Evolutionary conservation across 2,797 vertebrate genomes (phyloP), one percentile per base, ranked within the genome.

Genomic region (Melanotaenia maccullochi): DNA sequence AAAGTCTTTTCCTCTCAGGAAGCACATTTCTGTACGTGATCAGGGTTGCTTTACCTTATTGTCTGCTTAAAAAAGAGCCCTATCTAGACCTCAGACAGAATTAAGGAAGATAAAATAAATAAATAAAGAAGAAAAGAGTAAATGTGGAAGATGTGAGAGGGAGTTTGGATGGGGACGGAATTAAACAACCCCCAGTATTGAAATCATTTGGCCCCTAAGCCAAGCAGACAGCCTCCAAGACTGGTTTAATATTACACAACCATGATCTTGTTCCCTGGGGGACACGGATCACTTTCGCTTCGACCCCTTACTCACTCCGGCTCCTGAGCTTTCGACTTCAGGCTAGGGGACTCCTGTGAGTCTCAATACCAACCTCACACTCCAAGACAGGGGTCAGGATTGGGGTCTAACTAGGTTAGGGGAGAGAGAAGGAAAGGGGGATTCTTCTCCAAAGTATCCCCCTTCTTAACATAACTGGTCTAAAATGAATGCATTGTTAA

Each of bases 221-320:
- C 81, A 67, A 85, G 86, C 81, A 87, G 88, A 86, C 85, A 89
- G 85, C 86, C 88, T 89, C 71, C 78, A 74, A 68, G 85, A 66
- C 79, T 85, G 87, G 92, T 92, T 92, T 94, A 89, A 78, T 89
- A 94, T 94, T 93, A 94, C 90, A 86, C 83, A 90, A 87, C 79
- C 76, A 82, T 84, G 84, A 90, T 90, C 84, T 84, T 82, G 80
- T 89, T 92, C 91, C 91, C 92, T 85, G 42, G 76, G 86, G 86
- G 85, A 87, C 73, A 76, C 44, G 75, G 91, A 92, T 93, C 85
- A 54, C 87, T 93, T 94, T 91, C 90, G 87, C 82, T 93, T 93
- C 85, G 86, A 93, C 89, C 91, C 90, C 78, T 88, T 77, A 62
- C 80, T 84, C 65, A 59, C 77, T 84, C 68, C 60, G 85, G 86